phyloP scores from a whole-genome alignment of 2,888 invertebrate species.

The Tridacna crocea region DNA sequence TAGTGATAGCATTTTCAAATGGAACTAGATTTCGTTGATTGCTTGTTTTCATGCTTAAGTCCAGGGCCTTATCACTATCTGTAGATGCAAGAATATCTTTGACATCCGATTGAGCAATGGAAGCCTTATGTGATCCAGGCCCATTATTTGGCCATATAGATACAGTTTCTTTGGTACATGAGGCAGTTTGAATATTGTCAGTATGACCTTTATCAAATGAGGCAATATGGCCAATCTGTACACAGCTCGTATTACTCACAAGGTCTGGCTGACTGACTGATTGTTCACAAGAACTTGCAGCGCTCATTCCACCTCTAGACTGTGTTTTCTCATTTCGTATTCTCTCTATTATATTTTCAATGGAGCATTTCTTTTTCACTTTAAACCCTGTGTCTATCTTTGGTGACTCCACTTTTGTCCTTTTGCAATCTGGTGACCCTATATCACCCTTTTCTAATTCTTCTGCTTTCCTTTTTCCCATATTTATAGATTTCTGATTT shows the following conservation, averaged over 20 bases:
- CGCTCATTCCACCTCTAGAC: conserved; percentile 15
- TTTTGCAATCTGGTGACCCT: conserved; percentile 38
- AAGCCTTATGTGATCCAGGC: too few species aligned
- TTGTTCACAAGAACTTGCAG: conserved; percentile 12
- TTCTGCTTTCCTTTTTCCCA: conserved; percentile 48
- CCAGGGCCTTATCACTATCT: conserved; percentile 1
- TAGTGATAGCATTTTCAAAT: too few species aligned
- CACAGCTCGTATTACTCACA: background rate
- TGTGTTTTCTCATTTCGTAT: conserved; percentile 38
- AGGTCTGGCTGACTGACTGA: background rate
- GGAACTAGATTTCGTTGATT: background rate
- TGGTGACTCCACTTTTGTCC: conserved; percentile 30
- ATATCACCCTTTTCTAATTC: conserved; percentile 31
- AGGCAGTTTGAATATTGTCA: too few species aligned
- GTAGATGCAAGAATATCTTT: background rate
- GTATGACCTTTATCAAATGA: too few species aligned
- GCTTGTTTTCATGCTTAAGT: conserved; percentile 2
- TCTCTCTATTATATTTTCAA: conserved; percentile 54
- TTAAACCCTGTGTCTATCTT: conserved; percentile 20
- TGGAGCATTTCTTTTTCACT: conserved; percentile 47
- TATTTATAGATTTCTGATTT: conserved; percentile 43
- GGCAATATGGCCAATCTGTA: too few species aligned
- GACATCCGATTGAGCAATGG: too few species aligned
- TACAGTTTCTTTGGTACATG: too few species aligned
- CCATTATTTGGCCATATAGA: too few species aligned